Evolutionary conservation across 2,888 invertebrate genomes (phyloP), one percentile per base, ranked within the genome.

Genomic region (Ophion obscuratus): DNA sequence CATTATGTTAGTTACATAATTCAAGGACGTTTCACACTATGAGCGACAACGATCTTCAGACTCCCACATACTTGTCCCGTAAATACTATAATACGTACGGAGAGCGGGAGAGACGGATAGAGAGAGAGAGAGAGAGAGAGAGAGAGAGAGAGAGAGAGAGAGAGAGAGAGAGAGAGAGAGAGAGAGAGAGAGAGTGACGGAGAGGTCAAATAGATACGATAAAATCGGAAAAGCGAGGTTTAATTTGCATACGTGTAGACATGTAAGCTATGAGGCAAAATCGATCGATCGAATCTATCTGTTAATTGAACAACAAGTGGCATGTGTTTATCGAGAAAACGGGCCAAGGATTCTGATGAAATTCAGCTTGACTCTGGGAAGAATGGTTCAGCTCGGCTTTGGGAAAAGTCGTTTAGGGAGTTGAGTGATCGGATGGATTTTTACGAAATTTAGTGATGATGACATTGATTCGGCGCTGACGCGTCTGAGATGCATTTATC

Each of bases 21-120:
- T 81, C 80, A 81, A 86, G 84, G 84, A 76, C 80, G 67, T 74
- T 27, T 80, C 73, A n/a, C 83, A 83, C 71, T 68, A 83, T 67
- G 67, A 80, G 17, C 67, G 77, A 80, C 67, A 83, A 62, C 67
- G 80, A 83, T 83, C 73, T 73, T 80, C 82, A 62, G 73, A 77
- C 76, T 79, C 44, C 73, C 44, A 76, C 76, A 68, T 80, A 53
- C 74, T 27, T 17, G 40, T 44, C 59, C 66, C 47, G 20, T 64
- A 20, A 36, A 66, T 66, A 53, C 53, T 57, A 47, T 17, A 31
- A 47, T 74, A 47, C 47, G 47, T 47, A 14, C 47, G 11, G 47
- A 2, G 47, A 47, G 14, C 10, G 14, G 9, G 4, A 47, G 11
- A 47, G 11, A 47, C 31, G 31, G 20, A 24, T 20, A 62, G 61